Conservation (phyloP, 2,797 vertebrate species). For the Takifugu rubripes region DNA sequence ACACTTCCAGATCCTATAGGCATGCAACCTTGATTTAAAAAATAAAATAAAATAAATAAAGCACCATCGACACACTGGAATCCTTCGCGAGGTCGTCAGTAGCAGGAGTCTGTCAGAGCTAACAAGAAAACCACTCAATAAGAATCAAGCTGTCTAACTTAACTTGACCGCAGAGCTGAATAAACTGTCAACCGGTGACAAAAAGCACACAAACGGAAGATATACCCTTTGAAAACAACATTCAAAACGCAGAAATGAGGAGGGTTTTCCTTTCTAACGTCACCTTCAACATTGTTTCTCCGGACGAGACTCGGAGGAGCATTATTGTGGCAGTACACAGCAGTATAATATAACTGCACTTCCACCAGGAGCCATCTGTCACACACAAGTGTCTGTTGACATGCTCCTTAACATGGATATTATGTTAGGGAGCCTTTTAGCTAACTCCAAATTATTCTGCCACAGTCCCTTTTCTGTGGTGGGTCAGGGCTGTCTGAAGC, state of each 20-base stretch:
- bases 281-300: constrained; percentile 32
- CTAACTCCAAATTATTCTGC: constrained; percentile 81
- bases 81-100: neutral
- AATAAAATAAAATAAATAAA: too few species aligned
- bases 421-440: constrained; percentile 82
- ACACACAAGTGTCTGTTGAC: constrained; percentile 85
- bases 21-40: constrained; percentile 34
- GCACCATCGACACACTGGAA: neutral
- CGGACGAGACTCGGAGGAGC: constrained; percentile 48
- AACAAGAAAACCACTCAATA: neutral
- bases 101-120: neutral
- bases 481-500: constrained; percentile 80
- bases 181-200: constrained; percentile 5
- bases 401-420: constrained; percentile 86
- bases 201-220: constrained; percentile 21
- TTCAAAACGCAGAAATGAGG: constrained; percentile 17
- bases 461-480: constrained; percentile 72
- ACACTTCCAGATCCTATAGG: constrained; percentile 21
- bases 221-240: constrained; percentile 18
- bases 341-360: constrained; percentile 71
- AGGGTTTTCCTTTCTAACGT: constrained; percentile 19
- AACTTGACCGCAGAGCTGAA: constrained; percentile 4
- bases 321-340: constrained; percentile 73
- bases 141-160: constrained; percentile 3
- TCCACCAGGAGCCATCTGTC: constrained; percentile 68